phyloP scores from a whole-genome alignment of 37 sponge, comb jelly and placozoan genomes.

The Hormiphora californensis region DNA sequence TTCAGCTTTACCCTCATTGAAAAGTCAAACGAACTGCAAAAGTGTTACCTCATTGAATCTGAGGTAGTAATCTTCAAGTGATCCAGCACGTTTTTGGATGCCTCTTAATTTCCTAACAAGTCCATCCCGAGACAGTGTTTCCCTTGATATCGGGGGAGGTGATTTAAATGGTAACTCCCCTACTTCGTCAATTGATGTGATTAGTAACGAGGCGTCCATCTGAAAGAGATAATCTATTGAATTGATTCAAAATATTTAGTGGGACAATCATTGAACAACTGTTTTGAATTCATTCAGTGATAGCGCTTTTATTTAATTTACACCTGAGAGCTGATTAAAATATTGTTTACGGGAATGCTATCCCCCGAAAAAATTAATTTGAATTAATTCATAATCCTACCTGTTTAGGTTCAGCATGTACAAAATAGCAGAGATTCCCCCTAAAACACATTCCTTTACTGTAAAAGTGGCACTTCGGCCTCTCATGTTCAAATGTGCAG shows the following conservation, averaged over 20 bases:
- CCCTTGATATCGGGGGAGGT: neutral
- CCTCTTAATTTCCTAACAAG: slow-evolving; percentile 33
- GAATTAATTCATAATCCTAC: slow-evolving; percentile 7
- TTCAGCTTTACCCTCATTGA: no score
- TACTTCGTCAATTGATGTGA: slow-evolving; percentile 21
- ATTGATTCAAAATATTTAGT: neutral
- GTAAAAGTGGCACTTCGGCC: slow-evolving; percentile 41
- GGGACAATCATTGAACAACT: neutral
- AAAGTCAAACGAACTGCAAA: no score
- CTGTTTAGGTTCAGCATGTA: slow-evolving; percentile 46
- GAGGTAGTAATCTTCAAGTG: slow-evolving; percentile 37
- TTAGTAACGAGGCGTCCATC: slow-evolving; percentile 35
- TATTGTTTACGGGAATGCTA: no score
- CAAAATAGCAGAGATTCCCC: slow-evolving; percentile 43
- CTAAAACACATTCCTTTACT: slow-evolving; percentile 51
- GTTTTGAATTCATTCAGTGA: no score
- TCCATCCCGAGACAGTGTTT: neutral
- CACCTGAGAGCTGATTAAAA: no score
- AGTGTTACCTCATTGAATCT: slow-evolving; percentile 39
- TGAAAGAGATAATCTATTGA: neutral
- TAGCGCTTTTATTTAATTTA: no score
- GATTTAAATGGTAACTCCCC: slow-evolving; percentile 39
- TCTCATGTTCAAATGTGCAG: slow-evolving; percentile 20
- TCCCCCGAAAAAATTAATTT: neutral
- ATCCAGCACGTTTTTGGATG: slow-evolving; percentile 37